Base-by-base conservation (phyloP, 2,797 vertebrate genomes). In the Ptychadena robeensis region DNA sequence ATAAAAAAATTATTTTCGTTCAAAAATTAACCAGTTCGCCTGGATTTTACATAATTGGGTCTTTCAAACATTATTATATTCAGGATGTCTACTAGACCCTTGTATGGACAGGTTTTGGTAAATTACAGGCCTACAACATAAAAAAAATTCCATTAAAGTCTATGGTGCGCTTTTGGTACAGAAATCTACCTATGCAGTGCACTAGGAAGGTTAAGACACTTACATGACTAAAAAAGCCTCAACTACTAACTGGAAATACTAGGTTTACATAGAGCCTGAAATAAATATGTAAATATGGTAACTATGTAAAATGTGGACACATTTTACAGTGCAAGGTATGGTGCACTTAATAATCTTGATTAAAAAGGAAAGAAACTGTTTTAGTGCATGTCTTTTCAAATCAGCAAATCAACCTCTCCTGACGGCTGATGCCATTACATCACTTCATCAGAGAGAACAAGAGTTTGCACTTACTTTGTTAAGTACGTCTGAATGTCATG, bases 401-500 rank as follows among this genome's bases (percentile, higher is more conserved):
- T 73, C 72, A 70, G 34, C 48, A 63, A 70, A 80, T 80, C 38
- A 35, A 48, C 72, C 30, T 57, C 37, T 67, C 53, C 37, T 80
- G 82, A 65, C 32, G 32, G 69, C 71, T 75, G 31, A 35, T 85
- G 78, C 65, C 72, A 80, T 75, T 75, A 84, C 78, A 76, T 71
- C 65, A 53, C 73, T 64, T 70, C 66, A 82, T 85, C 66, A 80
- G 65, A 40, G 30, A 31, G 82, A 80, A 85, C 82, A 85, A 80
- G 82, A 74, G 3, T 75, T 81, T 85, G 70, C 82, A 80, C 82
- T 85, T 85, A 76, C 31, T 40, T 61, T 63, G 34, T 83, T 67
- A 80, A 80, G 72, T 81, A 75, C 53, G 32, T 85, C 25, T 75
- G 53, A 53, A 70, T 83, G 68, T 74, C 76, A 73, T 83, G 34